Evolutionary conservation across 2,113 vertebrate species (phyloP).

Genomic region (Diglossa brunneiventris): DNA sequence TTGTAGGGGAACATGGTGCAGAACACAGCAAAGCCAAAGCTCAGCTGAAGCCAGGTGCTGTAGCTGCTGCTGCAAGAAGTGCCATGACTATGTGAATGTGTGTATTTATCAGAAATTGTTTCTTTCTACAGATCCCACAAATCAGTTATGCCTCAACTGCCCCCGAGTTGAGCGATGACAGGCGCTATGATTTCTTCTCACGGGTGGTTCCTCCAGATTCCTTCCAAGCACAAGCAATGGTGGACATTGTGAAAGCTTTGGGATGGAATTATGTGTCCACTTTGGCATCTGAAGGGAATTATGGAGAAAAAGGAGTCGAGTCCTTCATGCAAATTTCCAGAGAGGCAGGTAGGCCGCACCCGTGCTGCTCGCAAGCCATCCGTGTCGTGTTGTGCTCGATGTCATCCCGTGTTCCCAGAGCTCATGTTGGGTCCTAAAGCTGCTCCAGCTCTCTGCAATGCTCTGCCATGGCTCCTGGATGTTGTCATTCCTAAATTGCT

Average conservation of each 20-base stretch:
- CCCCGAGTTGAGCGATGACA: constrained; percentile 94
- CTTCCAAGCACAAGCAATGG: constrained; percentile 98
- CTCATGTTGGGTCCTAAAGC: neutral
- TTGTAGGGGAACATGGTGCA: neutral
- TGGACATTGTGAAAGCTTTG: constrained; percentile 93
- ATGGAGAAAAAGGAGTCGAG: constrained; percentile 97
- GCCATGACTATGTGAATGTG: constrained; percentile 30
- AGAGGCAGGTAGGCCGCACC: constrained; percentile 87
- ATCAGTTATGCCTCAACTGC: constrained; percentile 98
- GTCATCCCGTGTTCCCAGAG: neutral
- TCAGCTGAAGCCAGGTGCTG: neutral
- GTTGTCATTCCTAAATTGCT: neutral
- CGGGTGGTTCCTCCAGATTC: constrained; percentile 97
- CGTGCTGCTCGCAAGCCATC: neutral
- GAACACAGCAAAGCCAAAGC: neutral
- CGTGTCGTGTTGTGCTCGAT: neutral
- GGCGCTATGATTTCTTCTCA: constrained; percentile 98
- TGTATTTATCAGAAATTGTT: constrained; percentile 62
- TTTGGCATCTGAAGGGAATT: constrained; percentile 95
- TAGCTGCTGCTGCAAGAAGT: constrained; percentile 16
- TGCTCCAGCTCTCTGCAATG: neutral
- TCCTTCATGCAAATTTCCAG: constrained; percentile 97
- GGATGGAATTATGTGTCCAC: constrained; percentile 98
- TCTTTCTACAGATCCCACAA: constrained; percentile 90
- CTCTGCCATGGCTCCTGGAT: neutral